These are phyloP conservation scores for Phortica variegata DNA, from an alignment of 1,140 invertebrate genomes.

Conservation along the genomic window DNA sequence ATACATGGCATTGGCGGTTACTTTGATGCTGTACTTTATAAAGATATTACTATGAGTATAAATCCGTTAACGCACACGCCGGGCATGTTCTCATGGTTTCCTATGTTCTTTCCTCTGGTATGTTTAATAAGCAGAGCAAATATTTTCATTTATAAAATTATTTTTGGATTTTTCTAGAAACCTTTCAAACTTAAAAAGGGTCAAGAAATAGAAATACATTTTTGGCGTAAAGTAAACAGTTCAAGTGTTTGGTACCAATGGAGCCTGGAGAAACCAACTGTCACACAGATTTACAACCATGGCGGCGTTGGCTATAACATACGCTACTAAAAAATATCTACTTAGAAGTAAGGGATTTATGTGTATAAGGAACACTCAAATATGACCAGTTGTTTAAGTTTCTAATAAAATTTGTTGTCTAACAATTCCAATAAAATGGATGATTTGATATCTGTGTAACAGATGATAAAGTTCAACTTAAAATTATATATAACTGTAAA, in stretches of 20 bases:
- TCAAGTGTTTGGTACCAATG: slow-evolving; percentile 97
- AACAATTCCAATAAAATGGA: too few species aligned
- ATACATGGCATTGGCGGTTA: slow-evolving; percentile 95
- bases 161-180: slow-evolving; percentile 30
- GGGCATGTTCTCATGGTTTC: slow-evolving; percentile 97
- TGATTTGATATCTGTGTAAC: too few species aligned
- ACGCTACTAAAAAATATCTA: too few species aligned
- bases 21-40: slow-evolving; percentile 86
- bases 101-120: slow-evolving; percentile 91
- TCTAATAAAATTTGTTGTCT: too few species aligned
- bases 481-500: too few species aligned
- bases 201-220: slow-evolving; percentile 75
- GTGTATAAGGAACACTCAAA: too few species aligned
- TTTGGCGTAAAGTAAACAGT: slow-evolving; percentile 78
- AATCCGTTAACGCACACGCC: slow-evolving; percentile 82
- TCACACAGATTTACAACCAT: slow-evolving; percentile 74
- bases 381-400: too few species aligned
- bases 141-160: not conserved
- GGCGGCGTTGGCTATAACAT: slow-evolving; percentile 62
- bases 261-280: slow-evolving; percentile 71
- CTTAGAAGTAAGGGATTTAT: too few species aligned
- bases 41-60: slow-evolving; percentile 84
- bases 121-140: slow-evolving; percentile 11
- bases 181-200: slow-evolving; percentile 62
- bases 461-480: too few species aligned